These are phyloP conservation scores for Ptilodon capucinus DNA, from an alignment of 2,888 invertebrate species.

Conservation along the genomic window DNA sequence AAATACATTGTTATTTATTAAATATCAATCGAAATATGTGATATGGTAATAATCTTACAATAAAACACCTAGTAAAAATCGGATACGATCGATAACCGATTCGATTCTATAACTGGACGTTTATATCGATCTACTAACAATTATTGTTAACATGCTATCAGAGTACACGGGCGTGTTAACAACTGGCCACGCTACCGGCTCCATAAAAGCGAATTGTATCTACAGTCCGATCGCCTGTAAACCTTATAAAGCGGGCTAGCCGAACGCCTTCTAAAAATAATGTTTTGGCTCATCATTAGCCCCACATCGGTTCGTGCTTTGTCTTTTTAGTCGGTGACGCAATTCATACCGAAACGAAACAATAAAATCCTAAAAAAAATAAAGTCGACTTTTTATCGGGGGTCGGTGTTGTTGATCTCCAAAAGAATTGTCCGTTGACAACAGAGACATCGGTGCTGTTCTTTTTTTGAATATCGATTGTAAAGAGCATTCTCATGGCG, in stretches of 20 bases:
- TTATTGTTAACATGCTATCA: constrained; percentile 28
- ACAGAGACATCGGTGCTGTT: constrained; percentile 79
- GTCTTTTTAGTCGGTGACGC: constrained; percentile 81
- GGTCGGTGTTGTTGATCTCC: constrained; percentile 54
- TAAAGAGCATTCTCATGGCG: constrained; percentile 79
- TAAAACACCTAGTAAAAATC: background rate
- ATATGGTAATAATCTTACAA: background rate
- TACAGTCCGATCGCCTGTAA: constrained; percentile 47
- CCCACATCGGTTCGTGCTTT: constrained; percentile 71
- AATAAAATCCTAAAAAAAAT: constrained; percentile 49
- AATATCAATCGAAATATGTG: too few species aligned
- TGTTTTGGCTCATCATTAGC: constrained; percentile 78
- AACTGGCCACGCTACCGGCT: constrained; percentile 58
- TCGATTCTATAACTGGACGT: constrained; percentile 13
- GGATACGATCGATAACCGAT: constrained; percentile 8
- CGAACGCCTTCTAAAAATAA: constrained; percentile 70
- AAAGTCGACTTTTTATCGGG: constrained; percentile 36
- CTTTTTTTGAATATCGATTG: constrained; percentile 81
- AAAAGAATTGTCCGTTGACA: constrained; percentile 80
- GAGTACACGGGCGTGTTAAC: constrained; percentile 37
- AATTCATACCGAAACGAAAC: constrained; percentile 75
- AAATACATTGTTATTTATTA: background rate
- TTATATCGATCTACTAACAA: constrained; percentile 24
- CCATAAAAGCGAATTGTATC: constrained; percentile 66
- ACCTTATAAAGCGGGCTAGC: constrained; percentile 57